Conservation (phyloP, 2,888 invertebrate species). For the Andrena bucephala region DNA sequence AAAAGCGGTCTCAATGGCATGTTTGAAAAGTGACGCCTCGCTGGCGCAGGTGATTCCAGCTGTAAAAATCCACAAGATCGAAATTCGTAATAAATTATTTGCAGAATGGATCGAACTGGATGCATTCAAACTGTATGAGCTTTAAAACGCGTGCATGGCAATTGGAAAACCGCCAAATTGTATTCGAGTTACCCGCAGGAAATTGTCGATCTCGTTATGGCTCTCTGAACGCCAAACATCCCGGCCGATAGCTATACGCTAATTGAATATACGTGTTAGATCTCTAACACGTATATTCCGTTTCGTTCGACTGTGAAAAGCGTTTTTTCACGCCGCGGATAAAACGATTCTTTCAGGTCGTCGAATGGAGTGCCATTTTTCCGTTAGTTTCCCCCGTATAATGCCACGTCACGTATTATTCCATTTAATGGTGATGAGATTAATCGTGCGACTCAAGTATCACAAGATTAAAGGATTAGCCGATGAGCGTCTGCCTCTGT, state of each 20-base stretch:
- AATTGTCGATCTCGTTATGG: constrained; percentile 62
- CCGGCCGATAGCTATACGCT: constrained; percentile 38
- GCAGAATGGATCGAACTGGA: constrained; percentile 47
- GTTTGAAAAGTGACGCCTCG: too few species aligned
- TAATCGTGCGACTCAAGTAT: too few species aligned
- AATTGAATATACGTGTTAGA: constrained; percentile 68
- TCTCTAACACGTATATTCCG: not conserved
- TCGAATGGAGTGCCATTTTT: constrained; percentile 1
- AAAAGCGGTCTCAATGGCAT: too few species aligned
- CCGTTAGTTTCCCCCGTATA: not conserved
- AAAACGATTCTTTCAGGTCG: not conserved
- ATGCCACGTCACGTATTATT: too few species aligned
- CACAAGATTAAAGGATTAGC: too few species aligned
- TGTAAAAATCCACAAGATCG: constrained; percentile 12
- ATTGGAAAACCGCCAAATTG: constrained; percentile 71
- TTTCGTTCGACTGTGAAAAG: constrained; percentile 13
- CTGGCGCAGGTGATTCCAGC: not conserved
- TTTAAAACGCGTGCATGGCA: constrained; percentile 55
- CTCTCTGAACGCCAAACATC: constrained; percentile 53
- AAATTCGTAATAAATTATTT: constrained; percentile 22
- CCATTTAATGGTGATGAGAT: too few species aligned
- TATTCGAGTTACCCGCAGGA: constrained; percentile 59
- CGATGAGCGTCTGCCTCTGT: too few species aligned
- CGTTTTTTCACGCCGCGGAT: constrained; percentile 15
- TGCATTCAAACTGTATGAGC: constrained; percentile 62